Evolutionary conservation across 2,888 invertebrate genomes (phyloP).

Genomic region (Trypoxylon attenuatum): DNA sequence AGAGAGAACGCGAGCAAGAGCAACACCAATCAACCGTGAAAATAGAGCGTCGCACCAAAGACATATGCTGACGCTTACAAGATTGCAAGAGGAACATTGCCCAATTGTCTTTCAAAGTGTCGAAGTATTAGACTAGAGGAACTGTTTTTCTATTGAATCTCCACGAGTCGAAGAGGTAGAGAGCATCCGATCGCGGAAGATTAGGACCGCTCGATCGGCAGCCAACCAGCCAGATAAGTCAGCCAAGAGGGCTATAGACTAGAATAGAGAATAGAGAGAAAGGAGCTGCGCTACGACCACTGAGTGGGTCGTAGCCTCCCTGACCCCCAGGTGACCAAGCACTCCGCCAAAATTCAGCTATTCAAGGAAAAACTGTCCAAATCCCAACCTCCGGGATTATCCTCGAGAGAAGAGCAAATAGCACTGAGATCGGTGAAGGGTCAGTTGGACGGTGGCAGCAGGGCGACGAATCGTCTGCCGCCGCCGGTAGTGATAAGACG

Average conservation of each 20-base stretch:
- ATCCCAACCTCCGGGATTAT: conserved; percentile 62
- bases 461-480: conserved; percentile 59
- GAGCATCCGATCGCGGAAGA: no score
- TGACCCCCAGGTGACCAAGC: conserved; percentile 20
- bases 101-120: conserved; percentile 54
- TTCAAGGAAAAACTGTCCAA: conserved; percentile 64
- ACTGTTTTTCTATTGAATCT: conserved; percentile 28
- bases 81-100: conserved; percentile 14
- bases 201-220: no score
- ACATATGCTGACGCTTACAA: no score
- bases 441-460: conserved; percentile 29
- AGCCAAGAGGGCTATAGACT: no score
- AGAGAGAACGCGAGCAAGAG: background rate
- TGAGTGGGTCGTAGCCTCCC: background rate
- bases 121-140: conserved; percentile 29
- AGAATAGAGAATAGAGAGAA: background rate
- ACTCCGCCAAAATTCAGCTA: conserved; percentile 67
- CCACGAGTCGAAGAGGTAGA: background rate
- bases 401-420: conserved; percentile 54
- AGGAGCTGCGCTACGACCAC: background rate
- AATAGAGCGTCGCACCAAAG: no score
- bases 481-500: conserved; percentile 70
- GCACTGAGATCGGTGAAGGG: conserved; percentile 59
- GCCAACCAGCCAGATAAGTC: no score
- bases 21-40: no score